Evolutionary conservation across 2,113 vertebrate species (phyloP).

Genomic region (Tyrannus savana): DNA sequence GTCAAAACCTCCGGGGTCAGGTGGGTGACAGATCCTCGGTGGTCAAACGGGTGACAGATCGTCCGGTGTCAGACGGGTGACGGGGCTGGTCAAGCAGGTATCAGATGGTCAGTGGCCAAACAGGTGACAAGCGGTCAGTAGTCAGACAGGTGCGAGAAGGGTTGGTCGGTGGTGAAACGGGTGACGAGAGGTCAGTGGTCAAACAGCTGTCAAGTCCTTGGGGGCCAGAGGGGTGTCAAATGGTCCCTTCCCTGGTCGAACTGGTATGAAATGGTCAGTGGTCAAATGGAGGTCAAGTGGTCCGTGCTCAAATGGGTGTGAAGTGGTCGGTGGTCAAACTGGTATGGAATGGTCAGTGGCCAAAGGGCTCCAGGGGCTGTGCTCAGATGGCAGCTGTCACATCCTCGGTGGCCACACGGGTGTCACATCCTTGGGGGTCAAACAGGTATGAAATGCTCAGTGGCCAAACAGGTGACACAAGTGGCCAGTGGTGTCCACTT

Average conservation of each 20-base stretch:
- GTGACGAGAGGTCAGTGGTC: neutral
- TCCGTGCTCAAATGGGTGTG: neutral
- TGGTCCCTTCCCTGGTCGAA: neutral
- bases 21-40: no score
- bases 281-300: neutral
- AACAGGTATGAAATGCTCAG: neutral
- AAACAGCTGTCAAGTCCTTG: no score
- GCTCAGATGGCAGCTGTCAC: neutral
- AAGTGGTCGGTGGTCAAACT: neutral
- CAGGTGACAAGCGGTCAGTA: neutral
- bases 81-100: neutral
- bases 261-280: neutral
- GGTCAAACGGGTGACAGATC: neutral
- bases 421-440: neutral
- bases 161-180: neutral
- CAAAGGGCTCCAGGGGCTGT: rapidly evolving
- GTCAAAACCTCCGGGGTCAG: no score
- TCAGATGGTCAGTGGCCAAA: neutral
- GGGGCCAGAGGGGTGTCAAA: neutral
- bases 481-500: rapidly evolving
- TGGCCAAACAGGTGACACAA: neutral
- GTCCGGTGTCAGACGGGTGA: neutral
- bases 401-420: neutral
- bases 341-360: neutral
- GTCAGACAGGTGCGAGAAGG: neutral